phyloP scores from a whole-genome alignment of 1,140 invertebrate genomes.

The Heliconius hewitsoni region DNA sequence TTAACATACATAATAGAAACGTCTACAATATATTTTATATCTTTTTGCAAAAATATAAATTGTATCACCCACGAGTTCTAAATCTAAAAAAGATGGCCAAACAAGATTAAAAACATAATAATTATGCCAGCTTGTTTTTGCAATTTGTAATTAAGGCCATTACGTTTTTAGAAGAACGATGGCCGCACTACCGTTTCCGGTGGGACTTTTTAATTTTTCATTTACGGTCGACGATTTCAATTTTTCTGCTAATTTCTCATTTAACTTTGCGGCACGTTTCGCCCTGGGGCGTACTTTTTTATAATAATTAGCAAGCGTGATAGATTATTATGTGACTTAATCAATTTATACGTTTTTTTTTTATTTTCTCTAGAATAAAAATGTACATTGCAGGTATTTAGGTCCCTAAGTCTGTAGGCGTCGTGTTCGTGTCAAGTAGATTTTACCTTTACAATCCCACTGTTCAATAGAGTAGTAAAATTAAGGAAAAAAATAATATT shows the following conservation, averaged over 20 bases:
- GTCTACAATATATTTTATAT: not conserved
- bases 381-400: too few relatives aligned
- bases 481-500: too few relatives aligned
- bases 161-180: conserved; percentile 65
- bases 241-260: conserved; percentile 75
- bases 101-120: conserved; percentile 48
- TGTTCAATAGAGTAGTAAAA: too few relatives aligned
- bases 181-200: conserved; percentile 66
- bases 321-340: conserved; percentile 8
- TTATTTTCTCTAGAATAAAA: too few relatives aligned
- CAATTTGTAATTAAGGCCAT: conserved; percentile 69
- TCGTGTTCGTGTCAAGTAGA: too few relatives aligned
- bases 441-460: too few relatives aligned
- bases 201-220: conserved; percentile 75
- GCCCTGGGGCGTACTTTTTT: conserved; percentile 52
- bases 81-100: conserved; percentile 25
- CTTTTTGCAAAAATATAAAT: conserved; percentile 1
- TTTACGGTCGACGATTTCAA: conserved; percentile 66
- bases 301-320: conserved; percentile 48
- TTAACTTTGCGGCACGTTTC: conserved; percentile 64
- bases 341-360: not conserved
- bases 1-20: too few relatives aligned
- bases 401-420: too few relatives aligned
- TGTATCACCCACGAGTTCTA: not conserved
- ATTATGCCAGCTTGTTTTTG: conserved; percentile 58